A percentile compares a stretch with the other conserved stretches of the same genome.
Evolutionary conservation across 2,113 vertebrate species (phyloP).

Genomic region (Corythaixoides concolor): DNA sequence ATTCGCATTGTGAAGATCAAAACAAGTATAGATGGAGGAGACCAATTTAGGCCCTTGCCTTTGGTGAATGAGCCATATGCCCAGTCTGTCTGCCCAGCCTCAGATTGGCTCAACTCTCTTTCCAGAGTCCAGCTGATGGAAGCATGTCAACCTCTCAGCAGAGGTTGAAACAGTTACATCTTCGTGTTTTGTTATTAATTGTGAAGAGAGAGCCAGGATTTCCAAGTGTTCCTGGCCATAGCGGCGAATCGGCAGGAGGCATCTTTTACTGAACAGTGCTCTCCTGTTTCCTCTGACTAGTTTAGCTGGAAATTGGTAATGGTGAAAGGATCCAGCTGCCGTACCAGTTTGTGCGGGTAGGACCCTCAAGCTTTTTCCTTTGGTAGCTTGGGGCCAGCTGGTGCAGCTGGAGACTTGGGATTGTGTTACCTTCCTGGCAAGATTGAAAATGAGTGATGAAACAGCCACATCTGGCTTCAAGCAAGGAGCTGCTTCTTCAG

Average conservation of each 20-base stretch:
- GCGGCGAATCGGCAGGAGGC: background rate
- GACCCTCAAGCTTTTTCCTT: background rate
- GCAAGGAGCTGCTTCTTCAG: background rate
- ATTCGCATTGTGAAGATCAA: background rate
- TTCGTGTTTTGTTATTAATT: background rate
- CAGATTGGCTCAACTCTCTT: background rate
- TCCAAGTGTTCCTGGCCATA: background rate
- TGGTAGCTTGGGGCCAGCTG: background rate
- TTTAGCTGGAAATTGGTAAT: background rate
- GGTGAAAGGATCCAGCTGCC: background rate
- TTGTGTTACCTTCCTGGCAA: background rate
- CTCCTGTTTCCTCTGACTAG: background rate
- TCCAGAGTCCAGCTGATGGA: background rate
- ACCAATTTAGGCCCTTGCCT: background rate
- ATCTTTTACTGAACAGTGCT: background rate
- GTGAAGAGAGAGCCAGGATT: background rate
- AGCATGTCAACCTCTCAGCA: background rate
- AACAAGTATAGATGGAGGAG: background rate
- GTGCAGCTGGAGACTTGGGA: background rate
- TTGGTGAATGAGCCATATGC: constrained; percentile 2
- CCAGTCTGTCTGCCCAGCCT: background rate
- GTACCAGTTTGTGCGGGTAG: background rate
- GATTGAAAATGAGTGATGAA: background rate
- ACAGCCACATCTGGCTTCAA: background rate
- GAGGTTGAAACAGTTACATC: background rate